Conservation (phyloP, 2,113 vertebrate species). For the Lanius collurio region DNA sequence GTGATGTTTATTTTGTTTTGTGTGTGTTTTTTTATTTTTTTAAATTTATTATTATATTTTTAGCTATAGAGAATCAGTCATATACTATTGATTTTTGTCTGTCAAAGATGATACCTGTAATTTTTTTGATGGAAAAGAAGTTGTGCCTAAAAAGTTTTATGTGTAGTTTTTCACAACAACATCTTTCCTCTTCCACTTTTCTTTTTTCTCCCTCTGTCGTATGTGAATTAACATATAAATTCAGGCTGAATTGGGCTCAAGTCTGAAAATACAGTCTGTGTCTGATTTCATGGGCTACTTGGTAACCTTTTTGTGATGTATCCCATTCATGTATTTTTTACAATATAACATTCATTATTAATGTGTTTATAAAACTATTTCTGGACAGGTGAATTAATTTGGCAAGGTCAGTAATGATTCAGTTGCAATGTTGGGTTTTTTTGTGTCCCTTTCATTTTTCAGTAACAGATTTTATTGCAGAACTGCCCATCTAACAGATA, state of each 20-base stretch:
- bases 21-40: rapidly evolving
- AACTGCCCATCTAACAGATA: conserved; percentile 4
- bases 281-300: not conserved
- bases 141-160: not conserved
- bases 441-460: not conserved
- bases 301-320: not conserved
- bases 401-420: not conserved
- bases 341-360: not conserved
- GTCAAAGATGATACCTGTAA: not conserved
- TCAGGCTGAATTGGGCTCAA: not conserved
- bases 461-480: not conserved
- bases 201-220: not conserved
- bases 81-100: not conserved
- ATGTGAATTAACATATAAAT: not conserved
- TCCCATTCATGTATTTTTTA: not conserved
- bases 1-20: not conserved
- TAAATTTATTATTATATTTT: not conserved
- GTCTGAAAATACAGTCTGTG: not conserved
- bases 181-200: not conserved
- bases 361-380: not conserved
- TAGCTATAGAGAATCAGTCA: not conserved
- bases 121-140: not conserved
- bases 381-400: not conserved
- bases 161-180: not conserved
- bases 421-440: not conserved